Evolutionary conservation across 2,113 vertebrate species (phyloP).

Genomic region (Neomonachus schauinslandi): DNA sequence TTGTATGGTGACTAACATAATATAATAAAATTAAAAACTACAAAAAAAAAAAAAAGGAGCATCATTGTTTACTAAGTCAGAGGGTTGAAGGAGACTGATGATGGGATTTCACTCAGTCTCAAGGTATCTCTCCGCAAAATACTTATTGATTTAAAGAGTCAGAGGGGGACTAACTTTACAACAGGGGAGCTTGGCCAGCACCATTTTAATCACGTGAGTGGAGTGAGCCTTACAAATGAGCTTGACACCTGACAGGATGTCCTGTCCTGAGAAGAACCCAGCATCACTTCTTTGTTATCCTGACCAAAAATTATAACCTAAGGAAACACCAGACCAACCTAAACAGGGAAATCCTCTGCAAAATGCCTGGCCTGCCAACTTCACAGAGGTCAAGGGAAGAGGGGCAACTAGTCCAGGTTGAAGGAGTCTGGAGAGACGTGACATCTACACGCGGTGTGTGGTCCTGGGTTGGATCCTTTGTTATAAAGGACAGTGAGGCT

Average conservation of each 20-base stretch:
- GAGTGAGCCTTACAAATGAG: background rate
- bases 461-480: background rate
- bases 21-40: too few relatives aligned
- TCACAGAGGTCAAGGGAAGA: background rate
- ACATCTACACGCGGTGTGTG: rapidly evolving
- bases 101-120: too few relatives aligned
- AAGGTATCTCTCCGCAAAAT: background rate
- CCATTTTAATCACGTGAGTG: background rate
- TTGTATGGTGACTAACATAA: too few relatives aligned
- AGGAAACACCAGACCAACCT: background rate
- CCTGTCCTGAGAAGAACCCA: background rate
- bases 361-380: background rate
- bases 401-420: background rate
- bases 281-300: background rate
- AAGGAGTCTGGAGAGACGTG: background rate
- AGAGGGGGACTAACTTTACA: too few relatives aligned
- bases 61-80: background rate
- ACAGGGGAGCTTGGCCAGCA: background rate
- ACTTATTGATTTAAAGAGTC: too few relatives aligned
- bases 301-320: background rate
- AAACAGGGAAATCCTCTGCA: background rate
- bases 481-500: background rate
- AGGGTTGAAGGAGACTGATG: too few relatives aligned
- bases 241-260: background rate
- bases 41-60: background rate